phyloP scores from a whole-genome alignment of 2,797 vertebrate species.

The Bradypodion pumilum region DNA sequence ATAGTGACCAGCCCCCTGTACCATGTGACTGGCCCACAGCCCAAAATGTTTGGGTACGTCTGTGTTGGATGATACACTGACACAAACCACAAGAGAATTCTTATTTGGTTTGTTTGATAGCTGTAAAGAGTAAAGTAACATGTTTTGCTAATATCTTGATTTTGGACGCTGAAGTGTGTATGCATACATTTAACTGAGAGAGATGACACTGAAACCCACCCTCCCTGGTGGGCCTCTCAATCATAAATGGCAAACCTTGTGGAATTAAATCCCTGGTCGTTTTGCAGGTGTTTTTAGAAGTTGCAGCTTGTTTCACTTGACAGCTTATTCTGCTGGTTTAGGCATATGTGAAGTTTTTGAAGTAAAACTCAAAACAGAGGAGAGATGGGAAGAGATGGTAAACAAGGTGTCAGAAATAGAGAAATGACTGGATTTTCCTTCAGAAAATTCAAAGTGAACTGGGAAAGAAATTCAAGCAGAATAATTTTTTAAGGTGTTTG shows the following conservation, averaged over 20 bases:
- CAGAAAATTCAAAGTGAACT: neutral
- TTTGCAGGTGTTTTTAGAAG: neutral
- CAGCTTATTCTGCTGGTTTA: neutral
- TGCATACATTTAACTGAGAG: neutral
- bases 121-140: neutral
- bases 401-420: neutral
- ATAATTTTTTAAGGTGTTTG: neutral
- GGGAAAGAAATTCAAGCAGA: neutral
- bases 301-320: neutral
- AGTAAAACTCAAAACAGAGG: neutral
- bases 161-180: too few relatives aligned
- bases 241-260: neutral
- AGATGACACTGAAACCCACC: neutral
- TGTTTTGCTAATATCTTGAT: neutral
- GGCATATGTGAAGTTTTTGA: neutral
- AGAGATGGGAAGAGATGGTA: neutral
- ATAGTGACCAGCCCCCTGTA: too few relatives aligned
- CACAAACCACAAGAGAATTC: neutral
- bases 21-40: too few relatives aligned
- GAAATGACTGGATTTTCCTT: neutral
- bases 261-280: neutral
- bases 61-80: neutral
- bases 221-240: neutral
- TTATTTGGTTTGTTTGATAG: neutral
- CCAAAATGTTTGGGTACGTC: too few relatives aligned